Evolutionary conservation across 2,797 vertebrate genomes (phyloP), one percentile per base, ranked within the genome.

Genomic region (Carapus acus): DNA sequence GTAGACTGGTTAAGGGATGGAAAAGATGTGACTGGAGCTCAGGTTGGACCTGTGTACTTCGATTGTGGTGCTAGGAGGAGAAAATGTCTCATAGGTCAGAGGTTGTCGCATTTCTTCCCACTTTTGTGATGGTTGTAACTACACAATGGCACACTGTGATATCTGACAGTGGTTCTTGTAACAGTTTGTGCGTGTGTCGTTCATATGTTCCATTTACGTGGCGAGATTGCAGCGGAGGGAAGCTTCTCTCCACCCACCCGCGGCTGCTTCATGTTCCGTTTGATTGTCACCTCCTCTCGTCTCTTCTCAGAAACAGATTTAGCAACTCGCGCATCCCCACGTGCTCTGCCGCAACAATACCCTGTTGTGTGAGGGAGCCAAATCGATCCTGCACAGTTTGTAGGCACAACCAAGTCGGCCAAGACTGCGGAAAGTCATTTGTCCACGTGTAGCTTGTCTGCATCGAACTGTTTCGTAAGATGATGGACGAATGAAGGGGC

Each of bases 321-420:
- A 46, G 51, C 42, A 62, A 58, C 37, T 59, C 14, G 27, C 34
- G 49, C 12, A 47, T 41, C 40, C 46, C 31, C 42, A 15, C 58
- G 18, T 54, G 38, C 24, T 49, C 19, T 9, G 2, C 34, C 54
- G n/a, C 22, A 65, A 71, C 70, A 77, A 56, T 58, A 34, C 43
- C 29, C 58, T 48, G 46, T 65, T 78, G 76, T 74, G 36, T 67
- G 45, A 73, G 59, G 12, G 62, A 45, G 27, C 15, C 54, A 54
- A 33, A 62, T 67, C 8, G 44, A 45, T 54, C 48, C 29, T 70
- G 22, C 6, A 62, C 43, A 6, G 11, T 49, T 60, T 18, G 33
- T 20, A n/a, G 20, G 55, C 54, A 18, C 21, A 22, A 40, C 55
- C 62, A 31, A 54, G 19, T 17, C 34, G 55, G 65, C 52, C 56